phyloP scores from a whole-genome alignment of 2,113 vertebrate genomes.

The Hippocampus guttulatus region DNA sequence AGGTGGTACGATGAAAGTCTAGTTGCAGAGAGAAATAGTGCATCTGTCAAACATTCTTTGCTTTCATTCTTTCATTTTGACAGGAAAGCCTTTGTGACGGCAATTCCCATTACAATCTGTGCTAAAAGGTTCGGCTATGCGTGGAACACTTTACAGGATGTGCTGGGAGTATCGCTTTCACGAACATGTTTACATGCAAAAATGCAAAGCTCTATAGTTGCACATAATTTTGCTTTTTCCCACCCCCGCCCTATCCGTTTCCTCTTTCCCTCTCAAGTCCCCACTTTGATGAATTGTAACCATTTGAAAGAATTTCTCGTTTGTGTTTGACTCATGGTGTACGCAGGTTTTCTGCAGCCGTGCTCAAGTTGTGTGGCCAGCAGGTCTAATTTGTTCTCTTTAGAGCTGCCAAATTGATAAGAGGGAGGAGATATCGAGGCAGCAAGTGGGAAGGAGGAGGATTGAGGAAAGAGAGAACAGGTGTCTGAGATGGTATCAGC shows the following conservation, averaged over 20 bases:
- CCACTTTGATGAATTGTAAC: constrained; percentile 23
- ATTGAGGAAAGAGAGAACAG: constrained; percentile 52
- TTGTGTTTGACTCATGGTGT: constrained; percentile 22
- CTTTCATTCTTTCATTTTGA: constrained; percentile 18
- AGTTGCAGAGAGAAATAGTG: neutral
- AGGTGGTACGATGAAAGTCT: constrained; percentile 5
- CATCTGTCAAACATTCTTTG: constrained; percentile 12
- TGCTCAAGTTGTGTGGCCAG: constrained; percentile 49
- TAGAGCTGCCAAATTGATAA: constrained; percentile 62
- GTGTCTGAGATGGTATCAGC: constrained; percentile 63
- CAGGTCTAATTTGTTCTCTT: constrained; percentile 66
- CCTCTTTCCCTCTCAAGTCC: constrained; percentile 15
- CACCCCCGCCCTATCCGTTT: neutral
- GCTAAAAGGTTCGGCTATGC: neutral
- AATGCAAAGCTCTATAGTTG: neutral
- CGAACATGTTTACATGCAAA: neutral
- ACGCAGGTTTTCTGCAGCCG: constrained; percentile 27
- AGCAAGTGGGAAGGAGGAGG: constrained; percentile 24
- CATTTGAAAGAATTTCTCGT: constrained; percentile 37
- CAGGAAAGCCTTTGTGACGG: neutral
- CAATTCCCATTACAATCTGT: neutral
- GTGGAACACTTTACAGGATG: neutral
- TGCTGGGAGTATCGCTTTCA: neutral
- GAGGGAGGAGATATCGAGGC: constrained; percentile 40
- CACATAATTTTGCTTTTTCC: neutral